Base-by-base conservation (phyloP, 1,140 invertebrate species). In the Drosophila lowei region DNA sequence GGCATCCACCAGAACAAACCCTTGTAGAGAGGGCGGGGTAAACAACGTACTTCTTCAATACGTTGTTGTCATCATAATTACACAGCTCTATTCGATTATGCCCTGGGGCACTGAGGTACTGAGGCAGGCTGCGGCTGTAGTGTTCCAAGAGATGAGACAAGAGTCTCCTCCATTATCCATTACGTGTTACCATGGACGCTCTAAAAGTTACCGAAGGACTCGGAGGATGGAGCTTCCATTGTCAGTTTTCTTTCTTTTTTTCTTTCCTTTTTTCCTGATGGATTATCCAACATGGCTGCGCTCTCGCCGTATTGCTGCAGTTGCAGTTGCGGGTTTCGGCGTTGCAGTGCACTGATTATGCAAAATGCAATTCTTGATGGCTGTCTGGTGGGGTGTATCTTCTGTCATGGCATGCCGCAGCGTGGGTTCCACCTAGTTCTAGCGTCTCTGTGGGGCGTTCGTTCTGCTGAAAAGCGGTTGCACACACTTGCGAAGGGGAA, bases 41-140 rank as follows among this genome's bases (percentile, higher is more conserved):
- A 23, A 41, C 46, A 54, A 18, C 41, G 18, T 34, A 34, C 30
- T 34, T 52, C 38, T 6, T 43, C 30, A 38, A 6, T 15, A 23
- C 49, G 41, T 48, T 72, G 41, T 41, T 63, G 52, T 49, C 67
- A n/a, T 60, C 57, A 53, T 73, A 63, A 73, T 73, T 73, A 72
- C 71, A 57, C 68, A 64, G 71, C 68, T 28, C 64, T 73, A 55
- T 48, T 64, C 23, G 41, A 64, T 64, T 57, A 23, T 42, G 30
- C 30, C 15, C 43, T 46, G 41, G 38, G 4, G 8, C 1, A 9
- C 30, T 34, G 64, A 25, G 25, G 38, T n/a, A 66, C 49, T 46
- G 11, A 21, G 16, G 11, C 7, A 63, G 41, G 70, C 55, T 48
- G 59, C 77, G 67, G 54, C 71, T 47, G 9, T 18, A 16, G n/a